These are phyloP conservation scores for Laupala kohalensis DNA, from an alignment of 1,140 invertebrate species.

Conservation along the genomic window DNA sequence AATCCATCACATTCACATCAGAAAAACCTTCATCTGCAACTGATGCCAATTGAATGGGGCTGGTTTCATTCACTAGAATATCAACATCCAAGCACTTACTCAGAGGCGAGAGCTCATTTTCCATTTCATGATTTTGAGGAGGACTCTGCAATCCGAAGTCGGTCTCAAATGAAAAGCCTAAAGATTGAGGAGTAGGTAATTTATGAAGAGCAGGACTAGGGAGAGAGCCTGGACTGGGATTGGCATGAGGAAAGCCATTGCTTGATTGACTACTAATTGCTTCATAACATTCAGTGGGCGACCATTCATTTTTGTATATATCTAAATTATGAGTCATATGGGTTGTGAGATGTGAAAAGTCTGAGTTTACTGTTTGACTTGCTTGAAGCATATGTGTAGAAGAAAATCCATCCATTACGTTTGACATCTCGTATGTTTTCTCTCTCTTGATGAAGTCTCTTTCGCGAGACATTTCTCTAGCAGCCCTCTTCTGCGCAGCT, in stretches of 20 bases:
- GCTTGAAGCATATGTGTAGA: neutral
- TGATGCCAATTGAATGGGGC: conserved; percentile 12
- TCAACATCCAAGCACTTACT: conserved; percentile 13
- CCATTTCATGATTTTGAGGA: neutral
- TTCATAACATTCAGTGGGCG: conserved; percentile 24
- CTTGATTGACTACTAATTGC: conserved; percentile 27
- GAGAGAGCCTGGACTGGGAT: conserved; percentile 24
- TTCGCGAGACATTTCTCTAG: neutral
- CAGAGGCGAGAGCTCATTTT: neutral
- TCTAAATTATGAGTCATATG: neutral
- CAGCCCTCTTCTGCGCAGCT: neutral
- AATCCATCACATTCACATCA: conserved; percentile 17
- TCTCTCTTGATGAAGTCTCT: conserved; percentile 2
- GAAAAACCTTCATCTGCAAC: conserved; percentile 18
- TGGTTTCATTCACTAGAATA: neutral
- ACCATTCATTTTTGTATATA: conserved; percentile 16
- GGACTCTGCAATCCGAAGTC: neutral
- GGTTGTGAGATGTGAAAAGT: neutral
- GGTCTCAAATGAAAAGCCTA: neutral
- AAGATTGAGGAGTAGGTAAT: neutral
- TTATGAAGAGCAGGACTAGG: conserved; percentile 16
- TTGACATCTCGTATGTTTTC: neutral
- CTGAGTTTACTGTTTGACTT: neutral
- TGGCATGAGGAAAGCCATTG: conserved; percentile 21
- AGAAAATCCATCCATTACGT: neutral